Conservation (phyloP, 1,140 invertebrate genomes). For the Drosophila orena region DNA sequence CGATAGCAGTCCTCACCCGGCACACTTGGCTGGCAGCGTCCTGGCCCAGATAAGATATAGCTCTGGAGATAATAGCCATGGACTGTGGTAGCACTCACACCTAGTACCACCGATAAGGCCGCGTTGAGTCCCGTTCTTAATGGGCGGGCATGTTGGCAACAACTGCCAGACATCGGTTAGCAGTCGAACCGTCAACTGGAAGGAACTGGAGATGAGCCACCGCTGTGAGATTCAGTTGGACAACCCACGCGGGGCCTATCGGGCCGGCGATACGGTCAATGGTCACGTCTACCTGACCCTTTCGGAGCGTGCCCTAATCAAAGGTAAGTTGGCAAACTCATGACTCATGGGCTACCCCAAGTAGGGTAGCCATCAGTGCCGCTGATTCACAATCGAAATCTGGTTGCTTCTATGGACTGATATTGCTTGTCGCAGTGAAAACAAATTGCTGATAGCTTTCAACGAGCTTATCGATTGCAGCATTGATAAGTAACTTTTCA, state of each 20-base stretch:
- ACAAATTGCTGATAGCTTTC: slow-evolving; percentile 2
- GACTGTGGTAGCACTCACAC: slow-evolving; percentile 31
- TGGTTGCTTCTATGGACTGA: background rate
- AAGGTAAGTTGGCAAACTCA: slow-evolving; percentile 53
- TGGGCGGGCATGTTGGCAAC: slow-evolving; percentile 48
- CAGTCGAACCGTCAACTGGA: slow-evolving; percentile 42
- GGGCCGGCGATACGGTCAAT: slow-evolving; percentile 67
- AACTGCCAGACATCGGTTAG: slow-evolving; percentile 40
- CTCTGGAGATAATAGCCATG: slow-evolving; percentile 37
- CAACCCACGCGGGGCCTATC: slow-evolving; percentile 53
- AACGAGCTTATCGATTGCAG: slow-evolving; percentile 8
- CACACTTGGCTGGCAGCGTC: slow-evolving; percentile 8
- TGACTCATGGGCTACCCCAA: slow-evolving; percentile 43
- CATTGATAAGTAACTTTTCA: slow-evolving; percentile 1
- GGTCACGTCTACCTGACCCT: slow-evolving; percentile 58
- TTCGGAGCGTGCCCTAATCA: slow-evolving; percentile 65
- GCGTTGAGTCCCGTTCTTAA: slow-evolving; percentile 37
- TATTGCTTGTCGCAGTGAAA: slow-evolving; percentile 13
- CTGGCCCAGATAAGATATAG: slow-evolving; percentile 58
- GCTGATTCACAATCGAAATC: slow-evolving; percentile 40
- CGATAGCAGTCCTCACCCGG: slow-evolving; percentile 30
- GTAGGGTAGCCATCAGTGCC: slow-evolving; percentile 5
- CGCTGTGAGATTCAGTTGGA: slow-evolving; percentile 66
- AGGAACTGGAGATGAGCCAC: slow-evolving; percentile 44
- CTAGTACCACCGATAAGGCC: slow-evolving; percentile 51